A percentile compares a stretch with the other conserved stretches of the same genome.
These are phyloP conservation scores for Hyles vespertilio DNA, from an alignment of 1,140 invertebrate species.

Conservation along the genomic window DNA sequence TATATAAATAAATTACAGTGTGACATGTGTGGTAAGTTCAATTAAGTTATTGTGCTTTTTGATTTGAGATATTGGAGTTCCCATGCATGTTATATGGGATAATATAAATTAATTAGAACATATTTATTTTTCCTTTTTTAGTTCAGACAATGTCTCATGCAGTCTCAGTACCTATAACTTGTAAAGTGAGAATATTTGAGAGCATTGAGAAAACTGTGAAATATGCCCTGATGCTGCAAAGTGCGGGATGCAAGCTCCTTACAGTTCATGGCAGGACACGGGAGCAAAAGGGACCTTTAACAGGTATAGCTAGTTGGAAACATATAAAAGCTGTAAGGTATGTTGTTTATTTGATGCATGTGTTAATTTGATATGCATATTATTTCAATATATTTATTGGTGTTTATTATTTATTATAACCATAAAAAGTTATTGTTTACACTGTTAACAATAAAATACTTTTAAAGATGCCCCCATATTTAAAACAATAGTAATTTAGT, in stretches of 20 bases:
- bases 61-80: too few relatives aligned
- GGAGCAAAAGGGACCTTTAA: slow-evolving; percentile 96
- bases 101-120: too few relatives aligned
- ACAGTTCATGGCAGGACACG: slow-evolving; percentile 97
- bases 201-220: slow-evolving; percentile 90
- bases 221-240: slow-evolving; percentile 96
- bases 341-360: slow-evolving; percentile 15
- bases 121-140: slow-evolving; percentile 62
- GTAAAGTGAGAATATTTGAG: slow-evolving; percentile 96
- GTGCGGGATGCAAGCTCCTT: slow-evolving; percentile 93
- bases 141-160: slow-evolving; percentile 81
- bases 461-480: too few relatives aligned
- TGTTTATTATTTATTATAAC: background rate
- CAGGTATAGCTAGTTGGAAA: slow-evolving; percentile 96
- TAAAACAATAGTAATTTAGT: too few relatives aligned
- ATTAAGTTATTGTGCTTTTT: too few relatives aligned
- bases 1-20: too few relatives aligned
- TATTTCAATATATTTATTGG: slow-evolving; percentile 1
- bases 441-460: background rate
- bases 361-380: background rate
- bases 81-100: too few relatives aligned
- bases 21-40: too few relatives aligned
- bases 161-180: slow-evolving; percentile 92
- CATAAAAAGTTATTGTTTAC: background rate
- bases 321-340: slow-evolving; percentile 95